A percentile compares a stretch with the other conserved stretches of the same genome.
Evolutionary conservation across 1,140 invertebrate species (phyloP).

Genomic region (Drosophila tropicalis): DNA sequence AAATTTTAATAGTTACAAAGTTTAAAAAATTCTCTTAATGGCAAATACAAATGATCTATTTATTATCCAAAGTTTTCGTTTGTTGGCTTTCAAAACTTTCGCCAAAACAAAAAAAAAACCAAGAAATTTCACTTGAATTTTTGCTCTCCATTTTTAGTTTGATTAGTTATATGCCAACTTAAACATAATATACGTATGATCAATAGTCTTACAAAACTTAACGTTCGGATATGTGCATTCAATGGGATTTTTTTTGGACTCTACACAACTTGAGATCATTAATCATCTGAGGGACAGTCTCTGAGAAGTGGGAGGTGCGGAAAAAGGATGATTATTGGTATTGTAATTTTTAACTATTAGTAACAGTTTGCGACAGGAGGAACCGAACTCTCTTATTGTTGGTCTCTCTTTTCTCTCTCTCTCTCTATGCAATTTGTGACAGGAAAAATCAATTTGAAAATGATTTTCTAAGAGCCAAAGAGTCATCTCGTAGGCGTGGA

Average conservation of each 20-base stretch:
- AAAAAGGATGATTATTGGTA: constrained; percentile 63
- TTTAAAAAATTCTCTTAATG: no score
- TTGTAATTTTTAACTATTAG: constrained; percentile 79
- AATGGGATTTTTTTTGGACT: constrained; percentile 35
- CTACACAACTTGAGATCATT: constrained; percentile 38
- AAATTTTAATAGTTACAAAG: no score
- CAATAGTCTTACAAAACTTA: constrained; percentile 22
- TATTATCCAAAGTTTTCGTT: neutral
- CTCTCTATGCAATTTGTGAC: constrained; percentile 75
- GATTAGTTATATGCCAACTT: constrained; percentile 70
- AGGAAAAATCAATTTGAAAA: constrained; percentile 80
- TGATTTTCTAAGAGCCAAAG: constrained; percentile 56
- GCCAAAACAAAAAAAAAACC: neutral
- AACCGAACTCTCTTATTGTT: constrained; percentile 6
- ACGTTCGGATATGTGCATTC: constrained; percentile 19
- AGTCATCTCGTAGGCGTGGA: constrained; percentile 69
- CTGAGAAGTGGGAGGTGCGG: constrained; percentile 5
- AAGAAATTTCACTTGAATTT: constrained; percentile 15
- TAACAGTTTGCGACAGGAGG: constrained; percentile 70
- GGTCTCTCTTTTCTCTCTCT: constrained; percentile 30
- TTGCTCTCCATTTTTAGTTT: constrained; percentile 48
- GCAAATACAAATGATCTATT: neutral
- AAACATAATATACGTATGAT: constrained; percentile 59
- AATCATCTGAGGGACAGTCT: constrained; percentile 45
- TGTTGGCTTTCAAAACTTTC: neutral